These are phyloP conservation scores for Erinaceus europaeus DNA, from an alignment of 2,113 vertebrate species.

Conservation along the genomic window DNA sequence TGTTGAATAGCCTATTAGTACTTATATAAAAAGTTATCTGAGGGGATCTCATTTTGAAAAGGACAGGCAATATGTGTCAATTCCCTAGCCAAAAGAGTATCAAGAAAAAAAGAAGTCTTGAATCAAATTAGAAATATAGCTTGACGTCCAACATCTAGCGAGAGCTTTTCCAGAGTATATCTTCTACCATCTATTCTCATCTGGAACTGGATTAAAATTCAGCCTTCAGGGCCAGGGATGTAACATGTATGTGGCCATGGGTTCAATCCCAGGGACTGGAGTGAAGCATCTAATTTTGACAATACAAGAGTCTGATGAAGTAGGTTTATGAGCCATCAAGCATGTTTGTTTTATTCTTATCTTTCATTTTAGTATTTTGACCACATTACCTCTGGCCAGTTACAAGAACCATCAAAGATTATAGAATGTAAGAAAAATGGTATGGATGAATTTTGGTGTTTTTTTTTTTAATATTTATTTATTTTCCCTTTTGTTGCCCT, in stretches of 20 bases:
- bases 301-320: not conserved
- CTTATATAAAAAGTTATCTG: not conserved
- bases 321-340: not conserved
- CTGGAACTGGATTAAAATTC: not conserved
- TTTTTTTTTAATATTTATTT: no score
- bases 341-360: not conserved
- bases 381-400: not conserved
- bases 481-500: no score
- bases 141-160: no score
- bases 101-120: not conserved
- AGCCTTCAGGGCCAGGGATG: no score
- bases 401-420: not conserved
- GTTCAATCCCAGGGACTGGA: no score
- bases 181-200: not conserved
- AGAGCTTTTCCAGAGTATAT: rapidly evolving
- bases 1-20: no score
- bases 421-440: not conserved
- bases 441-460: not conserved
- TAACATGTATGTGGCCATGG: no score
- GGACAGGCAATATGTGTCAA: not conserved
- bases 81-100: not conserved
- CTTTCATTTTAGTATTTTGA: not conserved
- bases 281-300: not conserved
- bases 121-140: no score
- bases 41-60: not conserved